Percentiles rank a stretch among this genome's conserved stretches.
Conservation (phyloP, 1,140 invertebrate genomes). For the Laupala kohalensis region DNA sequence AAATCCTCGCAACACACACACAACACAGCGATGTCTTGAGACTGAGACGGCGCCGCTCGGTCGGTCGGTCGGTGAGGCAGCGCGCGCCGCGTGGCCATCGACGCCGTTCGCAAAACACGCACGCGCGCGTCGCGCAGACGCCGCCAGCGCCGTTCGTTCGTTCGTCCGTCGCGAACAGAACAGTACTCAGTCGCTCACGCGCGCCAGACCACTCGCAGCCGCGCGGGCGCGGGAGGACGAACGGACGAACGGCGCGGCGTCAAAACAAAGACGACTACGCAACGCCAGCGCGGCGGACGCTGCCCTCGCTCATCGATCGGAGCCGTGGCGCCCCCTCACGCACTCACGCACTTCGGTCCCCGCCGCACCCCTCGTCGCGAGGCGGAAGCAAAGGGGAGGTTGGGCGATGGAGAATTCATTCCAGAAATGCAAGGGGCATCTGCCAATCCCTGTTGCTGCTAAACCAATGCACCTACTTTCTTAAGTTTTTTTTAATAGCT, state of each 20-base stretch:
- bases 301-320: background rate
- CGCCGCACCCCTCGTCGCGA: background rate
- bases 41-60: no score
- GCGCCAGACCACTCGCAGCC: no score
- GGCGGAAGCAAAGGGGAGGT: no score
- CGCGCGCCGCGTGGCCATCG: no score
- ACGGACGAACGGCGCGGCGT: background rate
- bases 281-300: no score
- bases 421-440: no score
- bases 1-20: background rate
- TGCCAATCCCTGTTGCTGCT: no score
- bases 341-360: no score
- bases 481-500: no score
- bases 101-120: background rate
- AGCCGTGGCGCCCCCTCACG: background rate
- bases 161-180: background rate
- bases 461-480: no score
- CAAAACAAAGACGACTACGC: background rate
- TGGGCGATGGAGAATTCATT: no score
- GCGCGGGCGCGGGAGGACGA: background rate
- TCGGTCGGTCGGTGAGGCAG: background rate
- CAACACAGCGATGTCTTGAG: background rate
- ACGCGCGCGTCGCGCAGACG: background rate
- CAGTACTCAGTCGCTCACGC: background rate
- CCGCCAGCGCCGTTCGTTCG: no score